A percentile compares a stretch with the other conserved stretches of the same genome.
These are phyloP conservation scores for Sicus ferrugineus DNA, from an alignment of 2,888 invertebrate genomes.

Conservation along the genomic window DNA sequence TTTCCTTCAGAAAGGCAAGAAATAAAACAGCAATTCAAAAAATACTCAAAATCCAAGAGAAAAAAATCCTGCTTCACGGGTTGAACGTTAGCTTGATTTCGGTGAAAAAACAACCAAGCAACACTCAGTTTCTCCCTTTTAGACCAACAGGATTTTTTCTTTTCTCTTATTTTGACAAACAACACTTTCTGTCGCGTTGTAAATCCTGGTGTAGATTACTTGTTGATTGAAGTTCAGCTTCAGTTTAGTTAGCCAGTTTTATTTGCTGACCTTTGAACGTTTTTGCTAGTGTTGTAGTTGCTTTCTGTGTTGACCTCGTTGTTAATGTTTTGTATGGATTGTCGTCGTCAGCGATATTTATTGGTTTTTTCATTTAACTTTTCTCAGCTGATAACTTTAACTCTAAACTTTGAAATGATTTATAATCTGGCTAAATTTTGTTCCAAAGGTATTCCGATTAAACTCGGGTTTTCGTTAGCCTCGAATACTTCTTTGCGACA, in stretches of 20 bases:
- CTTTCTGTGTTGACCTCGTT: too few species aligned
- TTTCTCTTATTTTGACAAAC: not conserved
- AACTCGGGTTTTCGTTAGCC: too few species aligned
- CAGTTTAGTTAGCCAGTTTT: not conserved
- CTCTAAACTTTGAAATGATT: too few species aligned
- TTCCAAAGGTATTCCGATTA: too few species aligned
- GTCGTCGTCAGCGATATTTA: too few species aligned
- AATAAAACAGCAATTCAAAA: too few species aligned
- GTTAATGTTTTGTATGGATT: too few species aligned
- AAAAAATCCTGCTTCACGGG: not conserved
- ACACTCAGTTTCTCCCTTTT: not conserved
- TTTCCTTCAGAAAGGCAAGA: not conserved
- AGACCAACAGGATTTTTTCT: not conserved
- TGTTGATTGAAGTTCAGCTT: conserved; percentile 7
- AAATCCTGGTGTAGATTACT: conserved; percentile 3
- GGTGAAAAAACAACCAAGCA: not conserved
- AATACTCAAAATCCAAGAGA: too few species aligned
- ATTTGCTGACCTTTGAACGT: not conserved
- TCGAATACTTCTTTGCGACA: too few species aligned
- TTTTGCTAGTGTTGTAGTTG: not conserved
- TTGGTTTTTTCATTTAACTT: too few species aligned
- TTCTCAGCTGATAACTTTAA: too few species aligned
- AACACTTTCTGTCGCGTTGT: not conserved
- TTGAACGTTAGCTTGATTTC: not conserved
- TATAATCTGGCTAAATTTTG: too few species aligned